Base-by-base conservation (phyloP, 2,888 invertebrate genomes). In the Omphaloscelis lunosa region DNA sequence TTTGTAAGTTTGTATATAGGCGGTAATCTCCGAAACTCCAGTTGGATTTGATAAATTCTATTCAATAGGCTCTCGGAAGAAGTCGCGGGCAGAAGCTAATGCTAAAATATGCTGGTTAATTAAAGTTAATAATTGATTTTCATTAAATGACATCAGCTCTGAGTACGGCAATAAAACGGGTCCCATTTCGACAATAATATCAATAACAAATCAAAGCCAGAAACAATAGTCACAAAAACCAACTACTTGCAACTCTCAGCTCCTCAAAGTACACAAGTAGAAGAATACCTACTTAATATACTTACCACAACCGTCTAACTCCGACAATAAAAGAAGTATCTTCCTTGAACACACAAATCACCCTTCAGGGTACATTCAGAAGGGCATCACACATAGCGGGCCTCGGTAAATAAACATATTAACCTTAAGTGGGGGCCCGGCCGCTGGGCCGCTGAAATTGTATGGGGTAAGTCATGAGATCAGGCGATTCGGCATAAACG, bases 381-480 rank as follows among this genome's bases (percentile, higher is more conserved):
- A 82, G 85, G 82, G 84, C 83, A 83, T 79, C 86, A 75, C 77
- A 75, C 83, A 85, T 81, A 83, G 79, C 75, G 88, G 87, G 85
- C 82, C 88, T 90, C 86, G 89, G 93, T 94, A 95, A 95, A 95
- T 95, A 95, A 95, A 94, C 94, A 95, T 95, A 95, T 95, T 95
- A 95, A 93, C 92, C 90, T 90, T 93, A 93, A 95, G 94, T 93
- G 94, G 93, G 89, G 91, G 90, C 90, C 79, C 75, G 74, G 76
- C 90, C 93, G 92, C 87, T 90, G 86, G 89, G 84, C 89, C 90
- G 91, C 90, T 92, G 90, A 90, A 89, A 88, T 76, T 85, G 51
- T 48, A n/a, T 48, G 81, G 84, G 34, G 1, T 73, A 86, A 90
- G 86, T 66, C 3, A 90, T 59, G 86, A 88, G 83, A 27, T 29